Evolutionary conservation across 2,113 vertebrate species (phyloP).

Genomic region (Siniperca chuatsi): DNA sequence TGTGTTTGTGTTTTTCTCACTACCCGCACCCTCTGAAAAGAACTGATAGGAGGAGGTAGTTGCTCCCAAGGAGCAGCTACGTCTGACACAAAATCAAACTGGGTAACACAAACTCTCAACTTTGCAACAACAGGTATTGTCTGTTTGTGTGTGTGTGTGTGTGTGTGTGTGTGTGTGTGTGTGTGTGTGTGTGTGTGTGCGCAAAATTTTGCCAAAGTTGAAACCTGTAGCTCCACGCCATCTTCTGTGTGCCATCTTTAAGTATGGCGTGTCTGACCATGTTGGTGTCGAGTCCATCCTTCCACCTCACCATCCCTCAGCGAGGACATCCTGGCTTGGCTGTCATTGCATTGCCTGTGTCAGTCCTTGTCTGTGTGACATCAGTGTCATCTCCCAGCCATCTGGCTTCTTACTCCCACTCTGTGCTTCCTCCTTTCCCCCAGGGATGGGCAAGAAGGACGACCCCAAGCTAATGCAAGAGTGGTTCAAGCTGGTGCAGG

Average conservation of each 20-base stretch:
- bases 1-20: conserved; percentile 29
- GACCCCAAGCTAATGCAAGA: conserved; percentile 99
- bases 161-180: conserved; percentile 15
- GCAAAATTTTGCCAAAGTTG: conserved; percentile 39
- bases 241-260: conserved; percentile 56
- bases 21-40: not conserved
- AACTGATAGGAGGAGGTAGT: conserved; percentile 34
- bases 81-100: conserved; percentile 61
- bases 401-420: conserved; percentile 38
- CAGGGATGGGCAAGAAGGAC: conserved; percentile 99
- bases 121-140: conserved; percentile 49
- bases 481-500: conserved; percentile 99
- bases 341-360: conserved; percentile 78
- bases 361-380: conserved; percentile 59
- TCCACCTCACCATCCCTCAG: conserved; percentile 66
- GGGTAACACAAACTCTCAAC: conserved; percentile 70
- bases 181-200: conserved; percentile 10
- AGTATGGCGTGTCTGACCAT: conserved; percentile 42
- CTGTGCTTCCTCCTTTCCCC: conserved; percentile 48
- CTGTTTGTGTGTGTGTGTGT: conserved; percentile 36
- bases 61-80: conserved; percentile 37
- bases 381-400: not conserved
- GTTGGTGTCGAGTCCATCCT: conserved; percentile 52
- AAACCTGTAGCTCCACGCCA: conserved; percentile 71
- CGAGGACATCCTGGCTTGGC: conserved; percentile 83